phyloP scores from a whole-genome alignment of 2,113 vertebrate species.

The Vulpes lagopus region DNA sequence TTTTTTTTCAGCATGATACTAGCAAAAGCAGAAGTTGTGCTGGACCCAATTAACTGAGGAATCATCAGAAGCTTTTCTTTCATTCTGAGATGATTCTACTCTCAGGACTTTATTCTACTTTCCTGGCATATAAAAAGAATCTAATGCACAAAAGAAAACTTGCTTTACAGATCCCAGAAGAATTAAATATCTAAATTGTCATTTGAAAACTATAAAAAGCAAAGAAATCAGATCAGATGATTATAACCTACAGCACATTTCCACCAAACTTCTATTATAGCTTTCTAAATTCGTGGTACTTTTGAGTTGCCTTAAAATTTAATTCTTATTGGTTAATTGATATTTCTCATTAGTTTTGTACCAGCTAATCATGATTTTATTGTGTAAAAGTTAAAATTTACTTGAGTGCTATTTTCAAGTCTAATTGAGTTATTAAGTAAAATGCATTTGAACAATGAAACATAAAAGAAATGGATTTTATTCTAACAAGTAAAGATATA shows the following conservation, averaged over 20 bases:
- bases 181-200: constrained; percentile 29
- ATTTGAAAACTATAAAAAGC: constrained; percentile 53
- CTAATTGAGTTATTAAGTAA: constrained; percentile 70
- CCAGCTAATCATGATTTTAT: constrained; percentile 67
- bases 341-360: constrained; percentile 55
- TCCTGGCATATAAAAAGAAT: constrained; percentile 29
- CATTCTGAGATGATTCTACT: not conserved
- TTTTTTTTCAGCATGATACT: not conserved
- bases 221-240: constrained; percentile 52
- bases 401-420: constrained; percentile 54
- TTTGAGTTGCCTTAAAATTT: constrained; percentile 55
- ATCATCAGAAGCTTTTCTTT: not conserved
- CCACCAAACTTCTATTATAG: not conserved
- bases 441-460: constrained; percentile 59
- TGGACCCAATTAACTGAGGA: not conserved
- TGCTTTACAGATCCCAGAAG: not conserved
- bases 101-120: not conserved
- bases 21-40: not conserved
- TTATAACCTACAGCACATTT: not conserved
- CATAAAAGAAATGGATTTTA: constrained; percentile 59
- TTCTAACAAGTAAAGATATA: constrained; percentile 35
- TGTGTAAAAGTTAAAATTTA: constrained; percentile 69
- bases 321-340: constrained; percentile 53
- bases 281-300: constrained; percentile 65
- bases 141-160: not conserved